Evolutionary conservation across 64 coral and sea anemone genomes (phyloP).

Genomic region (Pocillopora damicornis): DNA sequence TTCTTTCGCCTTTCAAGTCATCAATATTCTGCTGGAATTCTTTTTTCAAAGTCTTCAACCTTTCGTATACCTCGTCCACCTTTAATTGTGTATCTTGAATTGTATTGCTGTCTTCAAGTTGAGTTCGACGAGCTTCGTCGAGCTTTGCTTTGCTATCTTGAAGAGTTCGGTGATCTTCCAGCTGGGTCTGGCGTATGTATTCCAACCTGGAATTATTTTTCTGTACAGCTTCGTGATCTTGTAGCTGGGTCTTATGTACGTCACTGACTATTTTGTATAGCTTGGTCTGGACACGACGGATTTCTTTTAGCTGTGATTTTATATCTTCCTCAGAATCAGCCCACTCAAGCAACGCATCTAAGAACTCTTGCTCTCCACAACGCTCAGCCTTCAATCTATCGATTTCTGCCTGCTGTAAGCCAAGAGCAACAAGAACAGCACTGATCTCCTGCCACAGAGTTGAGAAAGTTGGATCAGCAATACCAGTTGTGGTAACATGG

Average conservation of each 20-base stretch:
- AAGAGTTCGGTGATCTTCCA: background rate
- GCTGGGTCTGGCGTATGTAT: background rate
- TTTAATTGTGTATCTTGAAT: background rate
- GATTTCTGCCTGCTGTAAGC: slow-evolving; percentile 8
- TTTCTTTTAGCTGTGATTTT: background rate
- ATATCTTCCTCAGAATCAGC: background rate
- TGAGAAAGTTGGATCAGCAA: slow-evolving; percentile 17
- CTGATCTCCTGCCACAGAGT: slow-evolving; percentile 16
- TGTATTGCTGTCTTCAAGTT: background rate
- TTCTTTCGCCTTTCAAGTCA: background rate
- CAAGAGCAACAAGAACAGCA: slow-evolving; percentile 26
- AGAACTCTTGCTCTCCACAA: background rate
- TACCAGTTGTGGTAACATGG: background rate
- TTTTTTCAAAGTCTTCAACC: slow-evolving; percentile 14
- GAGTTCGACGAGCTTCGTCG: background rate
- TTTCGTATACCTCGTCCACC: background rate
- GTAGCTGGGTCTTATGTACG: background rate
- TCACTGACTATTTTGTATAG: background rate
- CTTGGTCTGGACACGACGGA: background rate
- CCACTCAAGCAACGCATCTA: background rate
- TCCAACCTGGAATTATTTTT: background rate
- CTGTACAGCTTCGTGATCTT: background rate
- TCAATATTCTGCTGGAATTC: slow-evolving; percentile 16
- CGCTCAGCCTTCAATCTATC: background rate
- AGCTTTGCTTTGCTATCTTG: background rate